Evolutionary conservation across 2,888 invertebrate genomes (phyloP).

Genomic region (Eucera pruinosa): DNA sequence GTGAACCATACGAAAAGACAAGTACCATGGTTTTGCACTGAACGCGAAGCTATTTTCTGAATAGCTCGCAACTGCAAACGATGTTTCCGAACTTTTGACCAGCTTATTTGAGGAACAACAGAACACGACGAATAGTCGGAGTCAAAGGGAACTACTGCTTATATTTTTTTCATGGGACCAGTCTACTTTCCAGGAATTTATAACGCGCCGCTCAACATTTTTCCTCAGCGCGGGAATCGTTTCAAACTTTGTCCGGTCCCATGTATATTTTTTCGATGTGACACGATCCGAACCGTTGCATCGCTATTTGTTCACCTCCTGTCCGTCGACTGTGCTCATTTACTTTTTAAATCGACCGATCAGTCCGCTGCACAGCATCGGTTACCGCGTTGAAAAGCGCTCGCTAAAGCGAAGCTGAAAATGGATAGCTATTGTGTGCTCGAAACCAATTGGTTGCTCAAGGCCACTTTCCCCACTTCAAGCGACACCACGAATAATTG

Average conservation of each 20-base stretch:
- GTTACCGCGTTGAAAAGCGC: not conserved
- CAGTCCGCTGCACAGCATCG: not conserved
- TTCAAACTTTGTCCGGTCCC: constrained; percentile 1
- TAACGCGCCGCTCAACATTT: not conserved
- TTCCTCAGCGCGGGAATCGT: not conserved
- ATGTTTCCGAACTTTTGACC: constrained; percentile 10
- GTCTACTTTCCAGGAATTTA: constrained; percentile 1
- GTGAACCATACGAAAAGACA: constrained; percentile 4
- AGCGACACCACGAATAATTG: too few relatives aligned
- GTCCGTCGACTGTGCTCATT: constrained; percentile 35
- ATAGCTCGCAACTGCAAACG: not conserved
- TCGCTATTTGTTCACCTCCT: constrained; percentile 8
- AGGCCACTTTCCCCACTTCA: not conserved
- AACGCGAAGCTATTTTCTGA: constrained; percentile 1
- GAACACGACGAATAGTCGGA: not conserved
- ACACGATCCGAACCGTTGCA: not conserved
- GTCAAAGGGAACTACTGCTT: constrained; percentile 19
- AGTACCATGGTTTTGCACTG: not conserved
- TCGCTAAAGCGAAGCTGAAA: not conserved
- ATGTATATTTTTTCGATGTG: not conserved
- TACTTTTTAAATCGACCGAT: constrained; percentile 30
- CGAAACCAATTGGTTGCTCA: constrained; percentile 1
- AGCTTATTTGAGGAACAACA: constrained; percentile 9
- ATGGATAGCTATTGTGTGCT: not conserved
- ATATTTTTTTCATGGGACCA: constrained; percentile 10